Conservation (phyloP, 1,140 invertebrate genomes). For the Drosophila bipectinata region DNA sequence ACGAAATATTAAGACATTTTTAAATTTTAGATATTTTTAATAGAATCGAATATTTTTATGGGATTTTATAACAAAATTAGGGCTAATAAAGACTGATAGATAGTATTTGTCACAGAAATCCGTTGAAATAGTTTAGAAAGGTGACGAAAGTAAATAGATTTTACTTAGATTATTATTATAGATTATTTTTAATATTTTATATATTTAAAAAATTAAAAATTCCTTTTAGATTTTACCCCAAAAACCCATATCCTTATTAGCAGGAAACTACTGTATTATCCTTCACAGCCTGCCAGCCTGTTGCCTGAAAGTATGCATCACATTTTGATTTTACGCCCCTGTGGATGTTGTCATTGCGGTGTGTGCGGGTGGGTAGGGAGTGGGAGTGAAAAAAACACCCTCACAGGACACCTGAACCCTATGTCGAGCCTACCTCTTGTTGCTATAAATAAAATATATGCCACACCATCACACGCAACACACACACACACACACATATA, state of each 20-base stretch:
- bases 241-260: not conserved
- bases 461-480: slow-evolving; percentile 14
- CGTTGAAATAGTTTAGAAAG: no score
- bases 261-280: not conserved
- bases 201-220: no score
- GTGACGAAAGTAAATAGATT: no score
- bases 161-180: no score
- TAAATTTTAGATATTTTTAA: no score
- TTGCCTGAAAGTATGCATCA: slow-evolving; percentile 60
- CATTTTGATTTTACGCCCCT: slow-evolving; percentile 25
- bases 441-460: slow-evolving; percentile 78
- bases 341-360: slow-evolving; percentile 29
- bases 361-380: not conserved
- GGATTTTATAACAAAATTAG: no score
- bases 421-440: slow-evolving; percentile 57
- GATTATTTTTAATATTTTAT: no score
- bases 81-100: no score
- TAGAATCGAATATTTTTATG: no score
- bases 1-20: no score
- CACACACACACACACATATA: not conserved
- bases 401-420: slow-evolving; percentile 32
- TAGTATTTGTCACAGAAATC: no score
- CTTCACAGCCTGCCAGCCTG: slow-evolving; percentile 4
- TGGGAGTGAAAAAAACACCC: slow-evolving; percentile 1
- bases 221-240: no score